Evolutionary conservation across 1,140 invertebrate genomes (phyloP).

Genomic region (Lucilia cuprina): DNA sequence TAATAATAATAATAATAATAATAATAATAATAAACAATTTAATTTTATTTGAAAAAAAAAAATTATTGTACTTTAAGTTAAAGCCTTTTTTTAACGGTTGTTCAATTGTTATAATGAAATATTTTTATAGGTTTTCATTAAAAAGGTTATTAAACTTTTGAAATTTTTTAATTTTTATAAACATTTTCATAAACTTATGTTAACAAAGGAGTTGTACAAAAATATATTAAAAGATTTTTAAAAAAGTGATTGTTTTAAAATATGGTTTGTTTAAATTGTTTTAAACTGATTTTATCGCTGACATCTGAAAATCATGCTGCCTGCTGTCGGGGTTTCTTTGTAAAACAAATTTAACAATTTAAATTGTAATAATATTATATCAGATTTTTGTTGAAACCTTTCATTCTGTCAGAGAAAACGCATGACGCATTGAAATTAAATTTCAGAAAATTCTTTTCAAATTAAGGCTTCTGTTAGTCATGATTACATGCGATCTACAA

Average conservation of each 20-base stretch:
- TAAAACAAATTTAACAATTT: too few relatives aligned
- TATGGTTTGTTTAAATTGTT: neutral
- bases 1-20: slow-evolving; percentile 20
- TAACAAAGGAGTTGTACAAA: too few relatives aligned
- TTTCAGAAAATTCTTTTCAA: too few relatives aligned
- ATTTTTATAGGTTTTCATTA: neutral
- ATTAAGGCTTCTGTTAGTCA: too few relatives aligned
- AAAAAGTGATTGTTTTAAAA: neutral
- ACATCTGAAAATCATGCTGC: neutral
- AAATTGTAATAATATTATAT: too few relatives aligned
- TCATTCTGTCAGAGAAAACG: too few relatives aligned
- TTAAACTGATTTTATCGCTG: neutral
- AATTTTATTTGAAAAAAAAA: neutral
- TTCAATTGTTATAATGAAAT: slow-evolving; percentile 18
- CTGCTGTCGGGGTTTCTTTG: neutral
- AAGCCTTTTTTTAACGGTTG: neutral
- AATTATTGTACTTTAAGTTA: neutral
- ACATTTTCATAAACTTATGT: neutral
- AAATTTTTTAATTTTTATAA: too few relatives aligned
- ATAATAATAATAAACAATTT: slow-evolving; percentile 12
- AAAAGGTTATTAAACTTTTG: slow-evolving; percentile 28
- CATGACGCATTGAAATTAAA: too few relatives aligned
- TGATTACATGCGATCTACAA: too few relatives aligned
- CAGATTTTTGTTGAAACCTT: too few relatives aligned
- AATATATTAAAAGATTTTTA: too few relatives aligned